phyloP scores from a whole-genome alignment of 2,797 vertebrate species.

The Gambusia yucatana region DNA sequence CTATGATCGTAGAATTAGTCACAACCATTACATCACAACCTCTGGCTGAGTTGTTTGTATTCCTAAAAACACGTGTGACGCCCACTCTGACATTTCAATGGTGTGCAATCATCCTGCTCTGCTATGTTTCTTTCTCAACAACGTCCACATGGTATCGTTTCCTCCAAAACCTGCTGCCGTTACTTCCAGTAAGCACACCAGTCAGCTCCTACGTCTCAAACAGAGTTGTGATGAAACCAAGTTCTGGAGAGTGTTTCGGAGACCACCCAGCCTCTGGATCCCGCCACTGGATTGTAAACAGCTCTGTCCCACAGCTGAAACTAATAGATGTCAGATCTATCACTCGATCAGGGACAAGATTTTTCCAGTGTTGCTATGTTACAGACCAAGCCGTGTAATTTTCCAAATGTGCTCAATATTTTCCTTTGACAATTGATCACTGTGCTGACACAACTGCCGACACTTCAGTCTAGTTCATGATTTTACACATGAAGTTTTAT shows the following conservation, averaged over 20 bases:
- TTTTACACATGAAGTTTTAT: slow-evolving; percentile 22
- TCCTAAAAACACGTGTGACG: slow-evolving; percentile 52
- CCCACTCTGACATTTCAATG: slow-evolving; percentile 52
- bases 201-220: slow-evolving; percentile 59
- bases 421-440: slow-evolving; percentile 32
- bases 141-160: slow-evolving; percentile 68
- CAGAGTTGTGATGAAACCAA: slow-evolving; percentile 67
- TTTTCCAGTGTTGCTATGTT: slow-evolving; percentile 43
- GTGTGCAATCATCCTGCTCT: slow-evolving; percentile 50
- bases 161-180: slow-evolving; percentile 40
- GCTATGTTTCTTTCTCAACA: slow-evolving; percentile 55
- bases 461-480: slow-evolving; percentile 9
- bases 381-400: slow-evolving; percentile 33
- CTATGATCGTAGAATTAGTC: slow-evolving; percentile 53
- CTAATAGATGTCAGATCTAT: slow-evolving; percentile 73
- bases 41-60: slow-evolving; percentile 58
- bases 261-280: slow-evolving; percentile 79
- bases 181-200: slow-evolving; percentile 71
- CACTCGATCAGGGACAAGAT: slow-evolving; percentile 54
- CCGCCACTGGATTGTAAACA: slow-evolving; percentile 73
- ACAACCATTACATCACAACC: slow-evolving; percentile 54
- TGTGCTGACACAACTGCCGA: slow-evolving; percentile 36
- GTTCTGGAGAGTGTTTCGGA: slow-evolving; percentile 46
- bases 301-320: slow-evolving; percentile 72
- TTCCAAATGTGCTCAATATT: slow-evolving; percentile 46